These are phyloP conservation scores for Microtus californicus DNA, from an alignment of 2,797 vertebrate genomes.

Conservation along the genomic window DNA sequence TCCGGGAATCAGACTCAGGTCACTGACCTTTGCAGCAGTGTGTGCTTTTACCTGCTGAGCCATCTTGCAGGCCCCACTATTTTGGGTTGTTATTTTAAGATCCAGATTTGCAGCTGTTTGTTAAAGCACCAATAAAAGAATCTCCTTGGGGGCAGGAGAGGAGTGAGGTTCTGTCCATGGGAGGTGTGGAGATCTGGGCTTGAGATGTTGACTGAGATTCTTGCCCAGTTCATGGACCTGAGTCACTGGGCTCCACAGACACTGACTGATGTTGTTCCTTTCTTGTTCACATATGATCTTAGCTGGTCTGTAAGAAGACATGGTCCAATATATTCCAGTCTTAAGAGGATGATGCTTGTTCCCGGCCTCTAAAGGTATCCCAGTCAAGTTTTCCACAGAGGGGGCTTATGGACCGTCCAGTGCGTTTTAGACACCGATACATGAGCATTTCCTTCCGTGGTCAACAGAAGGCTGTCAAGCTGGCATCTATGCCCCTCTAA, in stretches of 20 bases:
- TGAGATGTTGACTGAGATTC: too few species aligned
- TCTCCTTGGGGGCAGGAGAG: neutral
- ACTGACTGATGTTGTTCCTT: fast-evolving
- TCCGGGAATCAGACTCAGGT: neutral
- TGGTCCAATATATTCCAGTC: neutral
- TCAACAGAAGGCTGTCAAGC: neutral
- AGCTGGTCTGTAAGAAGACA: neutral
- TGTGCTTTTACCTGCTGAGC: neutral
- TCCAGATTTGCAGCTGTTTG: neutral
- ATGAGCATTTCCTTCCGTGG: too few species aligned
- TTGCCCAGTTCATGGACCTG: too few species aligned
- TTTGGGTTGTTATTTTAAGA: neutral
- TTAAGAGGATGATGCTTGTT: neutral
- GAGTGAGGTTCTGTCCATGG: too few species aligned
- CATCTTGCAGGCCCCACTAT: neutral
- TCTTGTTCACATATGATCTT: neutral
- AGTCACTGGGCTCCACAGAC: neutral
- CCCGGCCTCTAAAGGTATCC: neutral
- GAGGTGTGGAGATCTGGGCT: fast-evolving
- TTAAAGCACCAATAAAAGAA: too few species aligned
- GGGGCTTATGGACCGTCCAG: neutral
- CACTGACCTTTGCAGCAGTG: neutral
- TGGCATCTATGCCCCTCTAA: neutral
- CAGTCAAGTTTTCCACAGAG: neutral
- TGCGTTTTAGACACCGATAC: neutral